A percentile compares a stretch with the other conserved stretches of the same genome.
These are phyloP conservation scores for Lamellibrachia luymesi DNA, from an alignment of 1,140 invertebrate species.

Conservation along the genomic window DNA sequence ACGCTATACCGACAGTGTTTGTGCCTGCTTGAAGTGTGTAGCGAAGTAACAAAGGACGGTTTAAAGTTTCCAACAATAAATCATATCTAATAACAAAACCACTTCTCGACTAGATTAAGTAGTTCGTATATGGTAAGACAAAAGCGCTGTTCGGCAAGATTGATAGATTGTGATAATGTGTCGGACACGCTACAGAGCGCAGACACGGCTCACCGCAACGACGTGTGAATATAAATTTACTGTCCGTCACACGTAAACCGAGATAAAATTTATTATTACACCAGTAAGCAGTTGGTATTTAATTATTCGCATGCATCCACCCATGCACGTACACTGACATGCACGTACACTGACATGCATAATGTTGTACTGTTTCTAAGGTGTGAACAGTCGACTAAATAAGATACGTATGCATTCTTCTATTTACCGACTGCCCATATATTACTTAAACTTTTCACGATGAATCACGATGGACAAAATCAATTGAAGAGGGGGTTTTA, in stretches of 20 bases:
- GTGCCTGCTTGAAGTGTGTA: not conserved
- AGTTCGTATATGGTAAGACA: not conserved
- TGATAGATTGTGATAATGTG: not conserved
- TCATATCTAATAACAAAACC: not conserved
- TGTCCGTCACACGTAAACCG: not conserved
- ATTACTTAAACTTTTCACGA: no score
- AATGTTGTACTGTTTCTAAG: no score
- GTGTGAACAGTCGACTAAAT: no score
- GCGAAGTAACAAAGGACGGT: not conserved
- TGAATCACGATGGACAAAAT: no score
- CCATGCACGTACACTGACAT: not conserved
- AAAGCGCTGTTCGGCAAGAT: not conserved
- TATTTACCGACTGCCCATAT: no score
- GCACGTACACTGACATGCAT: not conserved
- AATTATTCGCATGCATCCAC: not conserved
- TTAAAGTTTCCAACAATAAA: not conserved
- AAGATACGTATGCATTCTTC: no score
- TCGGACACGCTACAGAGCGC: not conserved
- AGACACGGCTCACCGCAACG: not conserved
- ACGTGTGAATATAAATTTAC: not conserved
- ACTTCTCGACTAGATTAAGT: not conserved
- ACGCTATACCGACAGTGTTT: not conserved
- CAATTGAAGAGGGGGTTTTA: no score
- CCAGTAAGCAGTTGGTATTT: not conserved
- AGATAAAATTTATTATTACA: not conserved